phyloP scores from a whole-genome alignment of 2,888 invertebrate genomes.

The Temnothorax ravouxi region DNA sequence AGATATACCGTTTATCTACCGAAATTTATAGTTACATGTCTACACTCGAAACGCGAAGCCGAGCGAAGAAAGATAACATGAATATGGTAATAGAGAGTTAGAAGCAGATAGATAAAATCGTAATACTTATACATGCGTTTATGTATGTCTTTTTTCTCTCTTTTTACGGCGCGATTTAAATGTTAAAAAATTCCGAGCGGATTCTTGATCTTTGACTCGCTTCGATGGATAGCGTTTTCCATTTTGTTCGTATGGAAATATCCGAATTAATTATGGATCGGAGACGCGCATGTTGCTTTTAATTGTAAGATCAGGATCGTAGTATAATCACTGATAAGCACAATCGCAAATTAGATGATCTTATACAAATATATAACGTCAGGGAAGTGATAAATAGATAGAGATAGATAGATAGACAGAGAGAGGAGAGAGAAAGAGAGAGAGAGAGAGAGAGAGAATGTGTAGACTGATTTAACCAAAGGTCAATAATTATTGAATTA shows the following conservation, averaged over 20 bases:
- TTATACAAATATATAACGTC: background rate
- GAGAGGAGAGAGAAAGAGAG: background rate
- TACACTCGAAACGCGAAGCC: conserved; percentile 6
- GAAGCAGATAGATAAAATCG: conserved; percentile 44
- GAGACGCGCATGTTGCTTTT: background rate
- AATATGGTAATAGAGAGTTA: conserved; percentile 45
- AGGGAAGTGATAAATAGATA: no score
- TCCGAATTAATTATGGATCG: conserved; percentile 51
- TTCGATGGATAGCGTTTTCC: conserved; percentile 36
- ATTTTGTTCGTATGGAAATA: conserved; percentile 37
- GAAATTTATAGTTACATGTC: conserved; percentile 12
- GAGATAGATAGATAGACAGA: background rate
- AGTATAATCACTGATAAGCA: background rate
- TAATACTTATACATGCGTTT: conserved; percentile 37
- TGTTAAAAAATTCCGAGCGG: conserved; percentile 56
- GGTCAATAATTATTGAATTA: background rate
- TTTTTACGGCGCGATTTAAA: conserved; percentile 48
- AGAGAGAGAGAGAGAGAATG: background rate
- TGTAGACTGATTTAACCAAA: background rate
- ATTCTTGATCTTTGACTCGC: conserved; percentile 59
- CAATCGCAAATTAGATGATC: background rate
- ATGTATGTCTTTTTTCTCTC: background rate
- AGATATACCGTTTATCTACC: conserved; percentile 26
- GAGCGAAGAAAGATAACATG: conserved; percentile 28
- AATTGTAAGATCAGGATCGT: background rate